These are phyloP conservation scores for Antheraea yamamai DNA, from an alignment of 2,888 invertebrate genomes.

Conservation along the genomic window DNA sequence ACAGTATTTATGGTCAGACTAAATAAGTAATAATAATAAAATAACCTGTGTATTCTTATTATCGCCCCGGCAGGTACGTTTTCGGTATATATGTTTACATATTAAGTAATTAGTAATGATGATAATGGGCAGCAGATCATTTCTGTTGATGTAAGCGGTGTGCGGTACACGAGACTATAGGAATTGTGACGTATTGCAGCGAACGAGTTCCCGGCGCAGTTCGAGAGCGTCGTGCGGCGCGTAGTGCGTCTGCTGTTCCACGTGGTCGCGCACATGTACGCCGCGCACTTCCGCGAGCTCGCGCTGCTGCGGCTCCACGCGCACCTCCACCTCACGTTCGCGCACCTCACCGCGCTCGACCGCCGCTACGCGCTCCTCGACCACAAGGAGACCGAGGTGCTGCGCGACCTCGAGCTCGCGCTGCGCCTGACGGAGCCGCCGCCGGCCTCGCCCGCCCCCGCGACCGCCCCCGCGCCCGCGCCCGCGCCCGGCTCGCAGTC, in stretches of 20 bases:
- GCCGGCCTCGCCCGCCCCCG: constrained; percentile 41
- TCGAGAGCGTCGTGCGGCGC: constrained; percentile 97
- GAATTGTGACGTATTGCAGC: constrained; percentile 76
- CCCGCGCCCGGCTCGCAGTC: neutral
- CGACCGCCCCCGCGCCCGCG: neutral
- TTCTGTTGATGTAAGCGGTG: too few species aligned
- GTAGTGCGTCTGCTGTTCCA: constrained; percentile 98
- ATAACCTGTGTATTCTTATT: too few species aligned
- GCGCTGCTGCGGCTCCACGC: constrained; percentile 96
- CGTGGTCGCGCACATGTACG: constrained; percentile 98
- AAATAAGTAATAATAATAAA: too few species aligned
- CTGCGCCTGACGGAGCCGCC: constrained; percentile 80
- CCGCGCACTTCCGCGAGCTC: constrained; percentile 98
- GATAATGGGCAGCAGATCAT: too few species aligned
- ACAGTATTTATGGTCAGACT: too few species aligned
- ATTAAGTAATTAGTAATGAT: too few species aligned
- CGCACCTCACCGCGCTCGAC: constrained; percentile 94
- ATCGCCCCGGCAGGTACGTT: too few species aligned
- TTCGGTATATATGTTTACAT: too few species aligned
- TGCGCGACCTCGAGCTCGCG: constrained; percentile 95
- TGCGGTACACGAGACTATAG: too few species aligned
- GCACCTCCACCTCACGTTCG: constrained; percentile 98
- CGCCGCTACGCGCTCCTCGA: constrained; percentile 95
- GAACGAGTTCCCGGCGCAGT: constrained; percentile 96
- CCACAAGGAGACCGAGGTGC: constrained; percentile 94